Base-by-base conservation (phyloP, 1,140 invertebrate genomes). In the Tetragnatha versicolor region DNA sequence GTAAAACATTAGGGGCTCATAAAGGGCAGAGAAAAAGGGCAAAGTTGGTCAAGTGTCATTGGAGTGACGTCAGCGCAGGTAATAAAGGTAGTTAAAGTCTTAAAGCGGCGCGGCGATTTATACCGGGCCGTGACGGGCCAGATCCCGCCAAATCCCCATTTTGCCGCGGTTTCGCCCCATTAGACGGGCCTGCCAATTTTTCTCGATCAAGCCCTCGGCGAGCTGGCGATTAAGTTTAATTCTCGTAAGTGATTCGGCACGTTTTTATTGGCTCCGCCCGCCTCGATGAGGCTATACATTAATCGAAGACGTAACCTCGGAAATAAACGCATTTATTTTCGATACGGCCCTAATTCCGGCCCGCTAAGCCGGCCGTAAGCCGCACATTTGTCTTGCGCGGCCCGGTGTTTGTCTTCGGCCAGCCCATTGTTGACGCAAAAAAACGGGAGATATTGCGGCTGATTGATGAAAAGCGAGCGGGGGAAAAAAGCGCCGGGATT, bases 81-180 rank as follows among this genome's bases (percentile, higher is more conserved):
- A 79, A 79, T 79, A 79, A 79, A 79, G 76, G 76, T 79, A 79
- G 76, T 79, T 79, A 79, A 79, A 79, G 76, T 68, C 55, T 79
- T 79, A 79, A 79, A 79, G 60, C 42, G 49, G 53, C 49, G 55
- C 61, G 60, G 63, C 76, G 76, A 79, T 79, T 79, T 79, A 79
- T 79, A 79, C 76, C 39, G 33, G 51, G 76, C 65, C 76, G 63
- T 79, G 76, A 79, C 76, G 76, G 68, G 22, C 76, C 61, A 69
- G 68, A 68, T 68, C 76, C 76, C 37, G 76, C 63, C 76, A 79
- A 79, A 79, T 79, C 76, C 76, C 76, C 76, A 66, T 79, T 79
- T 79, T 79, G 76, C 76, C 63, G 76, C 63, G 76, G 65, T 69
- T 79, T 60, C 76, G 76, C 76, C 69, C 76, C 76, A 79, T 79